phyloP scores from a whole-genome alignment of 2,888 invertebrate genomes.

The Ornithoptera alexandrae region DNA sequence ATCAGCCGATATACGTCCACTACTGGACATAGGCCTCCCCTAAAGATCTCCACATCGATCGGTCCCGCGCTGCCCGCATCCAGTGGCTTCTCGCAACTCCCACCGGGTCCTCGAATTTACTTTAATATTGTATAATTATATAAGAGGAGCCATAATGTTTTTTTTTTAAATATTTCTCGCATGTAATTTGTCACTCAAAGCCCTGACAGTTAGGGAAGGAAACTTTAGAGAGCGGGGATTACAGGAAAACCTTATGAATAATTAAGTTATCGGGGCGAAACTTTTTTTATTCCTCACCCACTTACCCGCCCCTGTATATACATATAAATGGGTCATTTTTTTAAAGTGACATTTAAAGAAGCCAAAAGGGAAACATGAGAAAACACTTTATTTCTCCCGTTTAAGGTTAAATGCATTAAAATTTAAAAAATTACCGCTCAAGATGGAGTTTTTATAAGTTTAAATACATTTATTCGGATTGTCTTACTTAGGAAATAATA shows the following conservation, averaged over 20 bases:
- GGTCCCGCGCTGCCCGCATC: too few relatives aligned
- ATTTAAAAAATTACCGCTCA: neutral
- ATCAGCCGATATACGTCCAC: neutral
- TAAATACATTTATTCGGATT: too few relatives aligned
- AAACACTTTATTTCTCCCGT: constrained; percentile 45
- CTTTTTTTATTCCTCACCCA: constrained; percentile 56
- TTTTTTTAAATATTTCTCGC: constrained; percentile 32
- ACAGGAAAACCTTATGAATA: constrained; percentile 73
- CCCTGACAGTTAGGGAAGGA: constrained; percentile 60
- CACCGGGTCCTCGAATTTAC: neutral
- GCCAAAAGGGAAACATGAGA: constrained; percentile 49
- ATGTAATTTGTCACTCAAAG: constrained; percentile 72
- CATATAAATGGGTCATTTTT: constrained; percentile 51
- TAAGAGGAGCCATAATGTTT: constrained; percentile 7
- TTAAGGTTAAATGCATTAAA: neutral
- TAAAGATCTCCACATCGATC: too few relatives aligned
- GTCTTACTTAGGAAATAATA: too few relatives aligned
- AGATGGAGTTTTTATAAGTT: too few relatives aligned
- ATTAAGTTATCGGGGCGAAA: constrained; percentile 64
- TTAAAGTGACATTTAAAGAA: constrained; percentile 50
- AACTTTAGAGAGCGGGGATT: constrained; percentile 60
- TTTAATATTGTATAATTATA: neutral
- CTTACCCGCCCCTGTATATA: constrained; percentile 35
- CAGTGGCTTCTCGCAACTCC: too few relatives aligned
- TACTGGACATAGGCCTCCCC: too few relatives aligned